These are phyloP conservation scores for Drosophila tripunctata DNA, from an alignment of 2,888 invertebrate species.

Conservation along the genomic window DNA sequence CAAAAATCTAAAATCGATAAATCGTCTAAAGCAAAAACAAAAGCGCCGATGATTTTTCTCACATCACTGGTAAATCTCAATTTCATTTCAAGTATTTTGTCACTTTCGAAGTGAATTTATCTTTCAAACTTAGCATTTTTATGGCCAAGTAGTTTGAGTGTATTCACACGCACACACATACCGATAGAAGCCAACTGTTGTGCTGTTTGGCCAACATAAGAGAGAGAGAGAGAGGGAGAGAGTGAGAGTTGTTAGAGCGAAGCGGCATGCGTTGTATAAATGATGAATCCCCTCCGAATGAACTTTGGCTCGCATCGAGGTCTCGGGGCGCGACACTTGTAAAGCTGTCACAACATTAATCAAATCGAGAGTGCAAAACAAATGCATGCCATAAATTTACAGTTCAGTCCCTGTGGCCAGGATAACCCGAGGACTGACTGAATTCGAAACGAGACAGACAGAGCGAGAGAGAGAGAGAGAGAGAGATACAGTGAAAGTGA, in stretches of 20 bases:
- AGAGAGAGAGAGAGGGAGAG: neutral
- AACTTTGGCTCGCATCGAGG: conserved; percentile 50
- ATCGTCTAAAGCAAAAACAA: no score
- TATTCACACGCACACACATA: conserved; percentile 1
- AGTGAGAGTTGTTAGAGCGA: conserved; percentile 1
- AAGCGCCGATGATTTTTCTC: neutral
- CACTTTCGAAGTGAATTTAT: conserved; percentile 29
- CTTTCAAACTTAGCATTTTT: conserved; percentile 32
- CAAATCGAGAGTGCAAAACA: conserved; percentile 65
- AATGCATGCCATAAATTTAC: conserved; percentile 68
- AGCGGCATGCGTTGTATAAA: conserved; percentile 36
- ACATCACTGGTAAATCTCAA: neutral
- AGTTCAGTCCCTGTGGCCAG: conserved; percentile 45
- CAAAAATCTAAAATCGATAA: neutral
- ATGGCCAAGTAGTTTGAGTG: conserved; percentile 40
- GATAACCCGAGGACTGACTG: neutral
- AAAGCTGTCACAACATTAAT: conserved; percentile 74
- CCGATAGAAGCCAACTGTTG: conserved; percentile 48
- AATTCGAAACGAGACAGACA: no score
- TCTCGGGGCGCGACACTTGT: conserved; percentile 63
- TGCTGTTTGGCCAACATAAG: conserved; percentile 15
- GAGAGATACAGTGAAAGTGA: conserved; percentile 29
- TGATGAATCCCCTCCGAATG: conserved; percentile 53
- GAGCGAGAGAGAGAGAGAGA: conserved; percentile 35
- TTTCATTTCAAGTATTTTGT: conserved; percentile 11